Conservation (phyloP, 2,888 invertebrate species). For the Punctoribates punctum region DNA sequence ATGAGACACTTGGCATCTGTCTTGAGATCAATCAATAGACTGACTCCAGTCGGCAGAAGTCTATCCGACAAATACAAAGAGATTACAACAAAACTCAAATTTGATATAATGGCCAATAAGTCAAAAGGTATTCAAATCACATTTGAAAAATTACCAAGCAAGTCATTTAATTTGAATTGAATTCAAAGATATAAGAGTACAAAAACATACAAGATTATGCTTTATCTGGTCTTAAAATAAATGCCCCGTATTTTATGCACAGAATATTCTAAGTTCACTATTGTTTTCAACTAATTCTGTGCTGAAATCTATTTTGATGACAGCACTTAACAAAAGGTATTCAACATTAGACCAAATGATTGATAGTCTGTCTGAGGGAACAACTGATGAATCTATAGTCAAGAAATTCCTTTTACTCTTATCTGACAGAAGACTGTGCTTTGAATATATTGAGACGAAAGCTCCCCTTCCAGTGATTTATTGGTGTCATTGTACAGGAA, state of each 20-base stretch:
- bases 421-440: background rate
- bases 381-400: background rate
- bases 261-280: too few species aligned
- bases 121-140: constrained; percentile 1
- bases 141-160: background rate
- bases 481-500: too few species aligned
- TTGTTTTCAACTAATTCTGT: background rate
- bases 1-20: background rate
- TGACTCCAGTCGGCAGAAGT: background rate
- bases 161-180: too few species aligned
- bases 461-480: too few species aligned
- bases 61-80: constrained; percentile 13
- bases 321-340: too few species aligned
- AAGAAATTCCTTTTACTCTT: background rate
- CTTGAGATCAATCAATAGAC: background rate
- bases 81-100: background rate
- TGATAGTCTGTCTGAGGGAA: background rate
- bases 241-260: too few species aligned
- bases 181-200: too few species aligned
- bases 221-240: too few species aligned
- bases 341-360: background rate
- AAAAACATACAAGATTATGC: background rate
- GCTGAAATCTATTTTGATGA: background rate
- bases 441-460: too few species aligned
- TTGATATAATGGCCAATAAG: background rate